phyloP scores from a whole-genome alignment of 2,797 vertebrate species.

The Bradypodion ventrale region DNA sequence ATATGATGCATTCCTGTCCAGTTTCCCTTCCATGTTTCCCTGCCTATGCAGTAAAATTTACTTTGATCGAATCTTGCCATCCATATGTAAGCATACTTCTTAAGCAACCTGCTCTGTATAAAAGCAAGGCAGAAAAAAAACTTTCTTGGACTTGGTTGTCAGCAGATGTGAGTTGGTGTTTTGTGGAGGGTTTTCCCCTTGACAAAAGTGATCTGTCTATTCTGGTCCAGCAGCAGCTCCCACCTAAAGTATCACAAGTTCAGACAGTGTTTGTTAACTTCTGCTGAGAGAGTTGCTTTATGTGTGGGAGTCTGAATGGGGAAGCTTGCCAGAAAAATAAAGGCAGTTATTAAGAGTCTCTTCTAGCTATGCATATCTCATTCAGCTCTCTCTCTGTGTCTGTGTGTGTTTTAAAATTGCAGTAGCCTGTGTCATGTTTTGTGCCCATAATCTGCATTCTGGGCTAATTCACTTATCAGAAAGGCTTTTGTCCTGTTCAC shows the following conservation, averaged over 20 bases:
- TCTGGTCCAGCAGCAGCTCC: slow-evolving; percentile 47
- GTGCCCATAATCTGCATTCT: not conserved
- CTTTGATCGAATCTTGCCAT: slow-evolving; percentile 18
- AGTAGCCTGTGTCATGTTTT: not conserved
- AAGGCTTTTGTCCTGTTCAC: not conserved
- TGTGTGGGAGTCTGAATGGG: slow-evolving; percentile 20
- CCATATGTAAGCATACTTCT: not conserved
- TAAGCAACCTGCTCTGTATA: slow-evolving; percentile 12
- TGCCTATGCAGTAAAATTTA: slow-evolving; percentile 13
- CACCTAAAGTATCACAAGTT: slow-evolving; percentile 54
- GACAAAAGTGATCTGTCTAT: slow-evolving; percentile 48
- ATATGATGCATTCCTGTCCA: slow-evolving; percentile 26
- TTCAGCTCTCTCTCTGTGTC: slow-evolving; percentile 27
- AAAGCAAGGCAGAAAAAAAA: not conserved
- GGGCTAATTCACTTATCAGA: not conserved
- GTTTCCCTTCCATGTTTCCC: not conserved
- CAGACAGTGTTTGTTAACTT: slow-evolving; percentile 62
- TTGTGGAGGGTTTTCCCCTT: too few species aligned
- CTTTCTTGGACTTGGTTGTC: slow-evolving; percentile 51
- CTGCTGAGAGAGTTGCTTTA: not conserved
- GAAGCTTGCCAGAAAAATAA: slow-evolving; percentile 58
- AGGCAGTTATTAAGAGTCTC: slow-evolving; percentile 47
- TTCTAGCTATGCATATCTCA: slow-evolving; percentile 35
- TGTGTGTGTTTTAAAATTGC: not conserved
- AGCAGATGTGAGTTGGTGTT: not conserved